Conservation (phyloP, 2,113 vertebrate genomes). For the Actinemys pallida region DNA sequence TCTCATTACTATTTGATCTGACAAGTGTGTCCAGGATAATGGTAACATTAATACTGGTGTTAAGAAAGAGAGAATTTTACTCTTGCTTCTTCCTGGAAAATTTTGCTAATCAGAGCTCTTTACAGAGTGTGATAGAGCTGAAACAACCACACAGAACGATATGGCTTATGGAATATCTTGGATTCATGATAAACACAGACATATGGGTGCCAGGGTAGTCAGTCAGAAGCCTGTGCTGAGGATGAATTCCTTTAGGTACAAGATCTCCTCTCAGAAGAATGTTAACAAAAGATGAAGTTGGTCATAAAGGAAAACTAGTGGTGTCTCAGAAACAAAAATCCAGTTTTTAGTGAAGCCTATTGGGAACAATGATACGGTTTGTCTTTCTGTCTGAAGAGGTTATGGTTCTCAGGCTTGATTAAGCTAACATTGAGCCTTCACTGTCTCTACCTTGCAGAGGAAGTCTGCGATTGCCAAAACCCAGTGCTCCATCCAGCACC, state of each 20-base stretch:
- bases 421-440: background rate
- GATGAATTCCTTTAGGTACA: background rate
- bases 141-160: accelerated
- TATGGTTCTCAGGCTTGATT: background rate
- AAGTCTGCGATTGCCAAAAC: background rate
- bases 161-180: background rate
- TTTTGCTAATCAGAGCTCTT: background rate
- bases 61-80: background rate
- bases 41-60: background rate
- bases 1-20: constrained; percentile 28
- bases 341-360: background rate
- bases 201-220: background rate
- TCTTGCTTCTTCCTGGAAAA: background rate
- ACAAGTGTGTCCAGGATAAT: background rate
- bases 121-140: accelerated
- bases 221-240: too few relatives aligned
- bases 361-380: accelerated
- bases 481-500: background rate
- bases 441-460: background rate
- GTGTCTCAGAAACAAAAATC: background rate
- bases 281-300: background rate
- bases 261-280: accelerated
- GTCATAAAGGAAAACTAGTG: background rate
- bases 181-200: background rate
- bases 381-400: background rate